Evolutionary conservation across 92 coral and sea anemone species (phyloP).

Genomic region (Umimayanthus chanpuru): DNA sequence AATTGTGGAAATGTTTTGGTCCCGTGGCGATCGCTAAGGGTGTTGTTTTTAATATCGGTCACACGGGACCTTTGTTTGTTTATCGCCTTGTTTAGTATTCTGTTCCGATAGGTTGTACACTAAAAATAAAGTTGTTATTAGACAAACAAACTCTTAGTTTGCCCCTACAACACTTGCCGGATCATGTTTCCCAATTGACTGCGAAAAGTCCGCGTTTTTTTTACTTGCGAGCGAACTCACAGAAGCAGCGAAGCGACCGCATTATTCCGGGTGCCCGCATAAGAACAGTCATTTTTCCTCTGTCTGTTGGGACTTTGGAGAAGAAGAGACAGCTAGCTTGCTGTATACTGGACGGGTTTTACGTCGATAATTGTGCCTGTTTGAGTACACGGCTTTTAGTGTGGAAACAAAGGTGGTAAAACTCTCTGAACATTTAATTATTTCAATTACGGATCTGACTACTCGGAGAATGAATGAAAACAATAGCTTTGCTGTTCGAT

Average conservation of each 20-base stretch:
- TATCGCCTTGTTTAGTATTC: background rate
- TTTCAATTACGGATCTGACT: no score
- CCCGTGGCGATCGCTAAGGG: background rate
- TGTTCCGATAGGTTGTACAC: background rate
- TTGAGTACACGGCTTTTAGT: no score
- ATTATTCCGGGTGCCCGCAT: no score
- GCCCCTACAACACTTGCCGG: background rate
- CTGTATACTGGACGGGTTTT: no score
- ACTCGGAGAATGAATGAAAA: background rate
- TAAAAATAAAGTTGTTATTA: background rate
- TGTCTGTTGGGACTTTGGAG: no score
- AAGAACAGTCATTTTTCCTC: no score
- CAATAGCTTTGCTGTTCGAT: background rate
- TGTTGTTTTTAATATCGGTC: background rate
- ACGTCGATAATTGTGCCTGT: no score
- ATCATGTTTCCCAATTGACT: no score
- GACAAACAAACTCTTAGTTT: background rate
- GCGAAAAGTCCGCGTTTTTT: no score
- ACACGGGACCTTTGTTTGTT: background rate
- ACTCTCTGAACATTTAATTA: background rate
- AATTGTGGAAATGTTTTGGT: background rate
- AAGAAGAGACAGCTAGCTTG: no score
- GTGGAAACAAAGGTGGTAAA: background rate
- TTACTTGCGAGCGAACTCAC: no score
- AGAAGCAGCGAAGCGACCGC: no score